These are phyloP conservation scores for Nautilus pompilius DNA, from an alignment of 1,140 invertebrate species.

Conservation along the genomic window DNA sequence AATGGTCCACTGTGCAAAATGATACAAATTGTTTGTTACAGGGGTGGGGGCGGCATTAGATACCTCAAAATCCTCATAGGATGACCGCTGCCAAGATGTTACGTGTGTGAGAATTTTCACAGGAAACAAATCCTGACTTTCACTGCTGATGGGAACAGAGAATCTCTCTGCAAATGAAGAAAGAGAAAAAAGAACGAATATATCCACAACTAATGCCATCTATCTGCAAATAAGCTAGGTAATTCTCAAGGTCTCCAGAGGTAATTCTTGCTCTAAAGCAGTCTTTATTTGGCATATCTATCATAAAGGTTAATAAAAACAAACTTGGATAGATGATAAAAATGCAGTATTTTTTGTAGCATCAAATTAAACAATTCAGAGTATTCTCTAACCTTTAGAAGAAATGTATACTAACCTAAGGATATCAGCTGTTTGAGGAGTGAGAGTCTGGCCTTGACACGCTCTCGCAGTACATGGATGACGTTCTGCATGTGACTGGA, in stretches of 20 bases:
- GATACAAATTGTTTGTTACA: constrained; percentile 51
- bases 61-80: constrained; percentile 65
- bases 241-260: too few species aligned
- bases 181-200: constrained; percentile 13
- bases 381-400: too few species aligned
- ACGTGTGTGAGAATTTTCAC: constrained; percentile 61
- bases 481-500: constrained; percentile 49
- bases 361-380: too few species aligned
- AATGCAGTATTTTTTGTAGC: neutral
- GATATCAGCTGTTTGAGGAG: constrained; percentile 72
- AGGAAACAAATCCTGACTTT: constrained; percentile 52
- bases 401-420: constrained; percentile 63
- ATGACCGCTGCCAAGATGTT: constrained; percentile 67
- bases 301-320: too few species aligned
- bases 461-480: constrained; percentile 65
- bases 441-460: constrained; percentile 70
- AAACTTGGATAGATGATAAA: neutral
- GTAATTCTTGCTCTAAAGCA: too few species aligned
- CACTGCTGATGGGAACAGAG: constrained; percentile 38
- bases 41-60: too few species aligned
- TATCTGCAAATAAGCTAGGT: too few species aligned
- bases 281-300: too few species aligned
- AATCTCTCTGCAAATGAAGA: constrained; percentile 42
- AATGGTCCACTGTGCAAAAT: neutral
- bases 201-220: too few species aligned